Conservation (phyloP, 37 sponge, comb jelly and placozoan species). For the Lycopodina hypogea region DNA sequence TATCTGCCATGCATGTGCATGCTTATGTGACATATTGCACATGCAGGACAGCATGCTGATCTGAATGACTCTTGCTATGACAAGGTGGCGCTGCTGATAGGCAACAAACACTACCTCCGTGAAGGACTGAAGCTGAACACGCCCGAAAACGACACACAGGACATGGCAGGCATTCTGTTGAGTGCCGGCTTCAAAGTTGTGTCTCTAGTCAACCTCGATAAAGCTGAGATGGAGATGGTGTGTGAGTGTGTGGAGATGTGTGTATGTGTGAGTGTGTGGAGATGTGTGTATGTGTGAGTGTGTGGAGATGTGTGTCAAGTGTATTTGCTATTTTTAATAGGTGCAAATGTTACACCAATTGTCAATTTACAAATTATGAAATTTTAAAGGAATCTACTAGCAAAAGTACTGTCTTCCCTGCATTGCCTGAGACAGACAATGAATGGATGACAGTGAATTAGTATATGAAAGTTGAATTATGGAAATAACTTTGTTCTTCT, state of each 20-base stretch:
- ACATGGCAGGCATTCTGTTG: slow-evolving; percentile 69
- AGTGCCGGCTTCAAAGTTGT: slow-evolving; percentile 88
- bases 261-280: background rate
- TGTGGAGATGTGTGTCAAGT: too few species aligned
- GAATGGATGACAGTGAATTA: too few species aligned
- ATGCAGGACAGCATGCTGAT: slow-evolving; percentile 23
- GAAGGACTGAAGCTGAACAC: slow-evolving; percentile 64
- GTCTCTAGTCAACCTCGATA: slow-evolving; percentile 86
- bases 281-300: background rate
- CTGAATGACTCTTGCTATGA: slow-evolving; percentile 66
- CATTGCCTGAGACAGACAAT: too few species aligned
- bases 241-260: background rate
- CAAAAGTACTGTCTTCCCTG: too few species aligned
- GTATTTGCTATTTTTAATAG: too few species aligned
- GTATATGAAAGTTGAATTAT: too few species aligned
- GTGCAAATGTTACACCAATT: too few species aligned
- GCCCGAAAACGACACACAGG: slow-evolving; percentile 80
- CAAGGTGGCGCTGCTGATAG: slow-evolving; percentile 95
- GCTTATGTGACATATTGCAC: too few species aligned
- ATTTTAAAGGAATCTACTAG: too few species aligned
- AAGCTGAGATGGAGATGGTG: slow-evolving; percentile 84
- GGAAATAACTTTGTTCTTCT: too few species aligned
- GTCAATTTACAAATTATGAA: too few species aligned
- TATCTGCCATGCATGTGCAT: too few species aligned
- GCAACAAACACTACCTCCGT: slow-evolving; percentile 83